Conservation (phyloP, 2,113 vertebrate genomes). For the Equus przewalskii region DNA sequence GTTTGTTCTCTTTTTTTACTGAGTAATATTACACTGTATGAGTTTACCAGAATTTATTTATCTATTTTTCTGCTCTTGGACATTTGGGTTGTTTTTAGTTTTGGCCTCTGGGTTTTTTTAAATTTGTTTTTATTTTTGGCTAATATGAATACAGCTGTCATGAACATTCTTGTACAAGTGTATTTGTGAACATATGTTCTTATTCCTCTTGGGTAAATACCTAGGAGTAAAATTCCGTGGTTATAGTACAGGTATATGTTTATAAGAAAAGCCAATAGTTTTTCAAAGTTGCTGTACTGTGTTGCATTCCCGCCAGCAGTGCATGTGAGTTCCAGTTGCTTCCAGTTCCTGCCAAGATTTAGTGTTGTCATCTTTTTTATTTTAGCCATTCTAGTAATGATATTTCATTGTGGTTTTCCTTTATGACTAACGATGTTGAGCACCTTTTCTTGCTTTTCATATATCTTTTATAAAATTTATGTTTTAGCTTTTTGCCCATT, state of each 20-base stretch:
- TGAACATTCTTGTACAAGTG: not conserved
- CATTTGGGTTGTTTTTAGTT: not conserved
- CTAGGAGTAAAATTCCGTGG: not conserved
- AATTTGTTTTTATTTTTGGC: constrained; percentile 15
- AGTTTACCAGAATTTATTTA: not conserved
- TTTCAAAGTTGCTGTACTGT: not conserved
- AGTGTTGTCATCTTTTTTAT: not conserved
- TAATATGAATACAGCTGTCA: not conserved
- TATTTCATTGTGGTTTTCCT: not conserved
- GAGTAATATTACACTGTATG: not conserved
- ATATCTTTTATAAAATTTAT: not conserved
- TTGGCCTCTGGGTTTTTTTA: not conserved
- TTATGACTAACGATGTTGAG: not conserved
- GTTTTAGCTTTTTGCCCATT: not conserved
- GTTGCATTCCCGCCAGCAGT: not conserved
- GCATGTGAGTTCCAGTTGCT: not conserved
- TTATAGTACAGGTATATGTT: not conserved
- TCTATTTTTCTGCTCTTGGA: not conserved
- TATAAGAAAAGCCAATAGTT: not conserved
- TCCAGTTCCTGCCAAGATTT: not conserved
- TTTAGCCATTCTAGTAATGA: not conserved
- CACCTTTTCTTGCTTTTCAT: not conserved
- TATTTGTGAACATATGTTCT: not conserved
- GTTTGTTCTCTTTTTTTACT: not conserved
- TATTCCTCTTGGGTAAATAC: not conserved